Percentiles rank a stretch among this genome's conserved stretches.
These are phyloP conservation scores for Chiroxiphia lanceolata DNA, from an alignment of 2,797 vertebrate genomes.

Conservation along the genomic window DNA sequence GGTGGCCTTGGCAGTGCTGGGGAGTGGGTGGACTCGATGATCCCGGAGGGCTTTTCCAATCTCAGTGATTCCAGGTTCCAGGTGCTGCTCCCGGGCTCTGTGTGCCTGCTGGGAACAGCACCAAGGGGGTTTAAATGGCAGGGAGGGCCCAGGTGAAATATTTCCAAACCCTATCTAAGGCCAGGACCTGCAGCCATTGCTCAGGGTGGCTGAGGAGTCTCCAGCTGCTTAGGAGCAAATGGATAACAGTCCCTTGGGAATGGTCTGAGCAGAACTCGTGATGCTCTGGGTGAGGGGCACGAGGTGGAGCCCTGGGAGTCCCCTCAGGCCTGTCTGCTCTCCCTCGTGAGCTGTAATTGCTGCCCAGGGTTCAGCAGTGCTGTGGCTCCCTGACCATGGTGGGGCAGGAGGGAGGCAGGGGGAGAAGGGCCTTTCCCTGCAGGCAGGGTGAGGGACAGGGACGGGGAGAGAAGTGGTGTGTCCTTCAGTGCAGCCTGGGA, in stretches of 20 bases:
- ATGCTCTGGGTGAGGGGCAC: accelerated
- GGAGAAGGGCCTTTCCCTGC: not conserved
- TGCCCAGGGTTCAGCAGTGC: not conserved
- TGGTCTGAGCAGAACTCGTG: accelerated
- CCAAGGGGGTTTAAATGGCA: accelerated
- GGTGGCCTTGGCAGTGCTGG: not conserved
- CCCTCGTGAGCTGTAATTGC: accelerated
- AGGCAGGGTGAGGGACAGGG: not conserved
- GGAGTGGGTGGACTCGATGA: not conserved
- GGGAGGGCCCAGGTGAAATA: not conserved
- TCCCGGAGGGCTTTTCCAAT: not conserved
- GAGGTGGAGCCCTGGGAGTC: not conserved
- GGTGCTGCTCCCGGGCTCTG: not conserved
- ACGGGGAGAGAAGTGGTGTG: too few species aligned
- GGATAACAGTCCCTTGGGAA: not conserved
- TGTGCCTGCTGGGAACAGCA: not conserved
- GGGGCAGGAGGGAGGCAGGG: accelerated
- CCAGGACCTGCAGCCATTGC: accelerated
- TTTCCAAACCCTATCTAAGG: not conserved
- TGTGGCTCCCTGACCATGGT: accelerated
- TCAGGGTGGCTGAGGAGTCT: not conserved
- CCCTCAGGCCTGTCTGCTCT: not conserved
- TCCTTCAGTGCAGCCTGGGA: not conserved
- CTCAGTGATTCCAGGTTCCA: not conserved
- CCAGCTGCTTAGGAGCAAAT: accelerated